Base-by-base conservation (phyloP, 2,113 vertebrate species). In the Columbina picui region DNA sequence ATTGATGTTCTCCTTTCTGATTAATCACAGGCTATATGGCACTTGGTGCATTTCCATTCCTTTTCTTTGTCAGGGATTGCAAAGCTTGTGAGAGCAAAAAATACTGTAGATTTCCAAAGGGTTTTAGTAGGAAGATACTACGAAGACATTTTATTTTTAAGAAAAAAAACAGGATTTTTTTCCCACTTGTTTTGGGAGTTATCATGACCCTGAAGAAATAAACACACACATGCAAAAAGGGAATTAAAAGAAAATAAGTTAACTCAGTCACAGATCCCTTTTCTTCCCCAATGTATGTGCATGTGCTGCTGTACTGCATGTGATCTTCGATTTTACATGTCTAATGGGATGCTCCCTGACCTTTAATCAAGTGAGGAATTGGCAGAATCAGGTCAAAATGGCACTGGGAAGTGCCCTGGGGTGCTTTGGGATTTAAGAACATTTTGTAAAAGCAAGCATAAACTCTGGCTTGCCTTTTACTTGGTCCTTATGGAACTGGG, bases 231-330 rank as follows among this genome's bases (percentile, higher is more conserved):
- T 13, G 16, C 0, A 27, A 32, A 27, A 26, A 26, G 6, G 38
- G 60, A 64, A 1, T 12, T 6, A 8, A 8, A 23, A 30, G 21
- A 43, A 67, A 64, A 47, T 3, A 52, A 43, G 2, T 2, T 9
- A 76, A 47, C 39, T 59, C 15, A 14, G 20, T 36, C 84, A 69
- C 4, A 49, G 55, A 32, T 63, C 21, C 6, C 6, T 78, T 67
- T 71, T 45, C 3, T 34, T 55, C 56, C 50, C 7, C 21, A 8
- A 0, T 18, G 45, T 68, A 11, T 15, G 4, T 38, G 25, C 11
- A 7, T 13, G 11, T 47, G 53, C 22, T 80, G 23, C 32, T 59
- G 1, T 9, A 38, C 8, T 11, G 5, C 29, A 30, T 0, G 0
- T 41, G 55, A 47, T 15, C 27, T 92, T 93, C 61, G n/a, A n/a